A percentile compares a stretch with the other conserved stretches of the same genome.
phyloP scores from a whole-genome alignment of 2,888 invertebrate genomes.

The Drosophila merina region DNA sequence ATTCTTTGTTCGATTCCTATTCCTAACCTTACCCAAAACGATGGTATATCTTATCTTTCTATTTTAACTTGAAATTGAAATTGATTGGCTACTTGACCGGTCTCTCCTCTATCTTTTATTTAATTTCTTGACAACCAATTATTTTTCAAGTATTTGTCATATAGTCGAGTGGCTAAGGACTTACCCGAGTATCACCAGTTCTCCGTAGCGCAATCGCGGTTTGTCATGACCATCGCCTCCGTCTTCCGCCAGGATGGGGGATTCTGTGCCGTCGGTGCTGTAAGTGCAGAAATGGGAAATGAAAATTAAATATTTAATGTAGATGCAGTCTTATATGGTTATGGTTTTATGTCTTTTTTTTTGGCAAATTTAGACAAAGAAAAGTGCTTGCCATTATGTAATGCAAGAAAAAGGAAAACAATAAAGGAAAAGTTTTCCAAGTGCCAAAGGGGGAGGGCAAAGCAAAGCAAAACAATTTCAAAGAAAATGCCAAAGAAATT shows the following conservation, averaged over 20 bases:
- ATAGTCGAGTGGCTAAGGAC: conserved; percentile 65
- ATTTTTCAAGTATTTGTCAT: not conserved
- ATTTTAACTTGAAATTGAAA: not conserved
- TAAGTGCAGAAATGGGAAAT: conserved; percentile 61
- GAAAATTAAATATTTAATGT: conserved; percentile 27
- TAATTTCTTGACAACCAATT: not conserved
- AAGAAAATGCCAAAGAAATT: conserved; percentile 62
- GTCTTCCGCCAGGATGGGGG: conserved; percentile 90
- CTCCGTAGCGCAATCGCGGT: conserved; percentile 95
- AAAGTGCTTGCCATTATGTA: conserved; percentile 30
- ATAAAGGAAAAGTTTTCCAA: conserved; percentile 35
- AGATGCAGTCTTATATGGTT: conserved; percentile 1
- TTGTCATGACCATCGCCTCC: conserved; percentile 91
- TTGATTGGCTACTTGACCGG: not conserved
- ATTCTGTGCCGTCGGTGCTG: conserved; percentile 88
- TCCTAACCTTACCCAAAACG: conserved; percentile 1
- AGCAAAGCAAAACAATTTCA: conserved; percentile 49
- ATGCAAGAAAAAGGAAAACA: conserved; percentile 50
- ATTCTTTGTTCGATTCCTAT: not conserved
- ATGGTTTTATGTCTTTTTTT: conserved; percentile 7
- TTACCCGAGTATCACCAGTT: conserved; percentile 97
- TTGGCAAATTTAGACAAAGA: conserved; percentile 24
- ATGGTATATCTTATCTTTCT: not conserved
- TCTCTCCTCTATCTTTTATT: not conserved
- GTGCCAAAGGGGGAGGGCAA: conserved; percentile 16